Base-by-base conservation (phyloP, 2,113 vertebrate genomes). In the Clinocottus analis region DNA sequence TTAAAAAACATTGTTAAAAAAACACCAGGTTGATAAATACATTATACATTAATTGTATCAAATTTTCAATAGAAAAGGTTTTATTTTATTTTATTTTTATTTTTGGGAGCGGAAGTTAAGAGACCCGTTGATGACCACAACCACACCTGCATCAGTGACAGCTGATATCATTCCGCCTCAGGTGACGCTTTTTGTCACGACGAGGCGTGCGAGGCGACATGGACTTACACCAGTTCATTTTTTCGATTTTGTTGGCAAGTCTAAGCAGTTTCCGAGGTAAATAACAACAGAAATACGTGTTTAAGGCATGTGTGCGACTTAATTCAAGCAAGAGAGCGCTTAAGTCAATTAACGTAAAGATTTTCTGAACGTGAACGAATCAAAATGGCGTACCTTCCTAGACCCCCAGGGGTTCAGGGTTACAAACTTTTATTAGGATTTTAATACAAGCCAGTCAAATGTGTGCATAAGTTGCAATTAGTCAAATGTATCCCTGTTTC, bases 191-290 rank as follows among this genome's bases (percentile, higher is more conserved):
- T 51, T 88, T 59, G 59, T 79, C 58, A 21, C 0, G 41, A 65
- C 35, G 83, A 89, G 78, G 25, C 12, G 63, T 17, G 78, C 68
- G 21, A 81, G 83, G 49, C 53, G 72, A 56, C 35, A 94, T 94
- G 93, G 75, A 91, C 45, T 39, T 64, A 16, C 41, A 23, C 39
- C 37, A 3, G 12, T 39, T 89, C 19, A 4, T 85, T 56, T 84
- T 39, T 64, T 56, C 67, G 31, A 0, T 86, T 39, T 31, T 90
- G 5, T 72, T 93, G 23, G 19, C 78, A 1, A 29, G 14, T 76
- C 21, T 82, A 13, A 56, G 8, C n/a, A 0, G 25, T 74, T 83
- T 53, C 11, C n/a, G 3, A 79, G 93, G 93, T 94, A 90, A 83
- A 35, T 88, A 67, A 35, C 27, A 16, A 58, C 0, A 27, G 0